Percentiles rank a stretch among this genome's conserved stretches.
Conservation (phyloP, 2,888 invertebrate species). For the Augiades crinisus region DNA sequence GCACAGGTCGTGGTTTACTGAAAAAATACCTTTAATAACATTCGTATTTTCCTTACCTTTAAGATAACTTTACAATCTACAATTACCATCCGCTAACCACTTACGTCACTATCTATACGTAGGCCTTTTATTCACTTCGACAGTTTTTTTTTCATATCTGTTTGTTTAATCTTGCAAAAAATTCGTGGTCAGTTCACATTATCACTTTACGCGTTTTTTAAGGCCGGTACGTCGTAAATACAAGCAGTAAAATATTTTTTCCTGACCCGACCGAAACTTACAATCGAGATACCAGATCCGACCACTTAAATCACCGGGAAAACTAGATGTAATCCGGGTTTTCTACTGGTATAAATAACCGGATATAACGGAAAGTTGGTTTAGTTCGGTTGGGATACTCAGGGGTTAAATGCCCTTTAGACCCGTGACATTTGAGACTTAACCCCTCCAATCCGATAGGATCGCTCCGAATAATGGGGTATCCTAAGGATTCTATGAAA, state of each 20-base stretch:
- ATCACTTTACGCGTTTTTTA: too few relatives aligned
- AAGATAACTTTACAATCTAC: too few relatives aligned
- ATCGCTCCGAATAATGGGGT: slow-evolving; percentile 28
- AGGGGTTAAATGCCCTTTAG: slow-evolving; percentile 23
- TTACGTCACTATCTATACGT: too few relatives aligned
- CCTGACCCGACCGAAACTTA: neutral
- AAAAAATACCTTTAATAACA: too few relatives aligned
- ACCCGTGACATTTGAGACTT: slow-evolving; percentile 30
- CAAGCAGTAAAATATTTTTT: slow-evolving; percentile 1
- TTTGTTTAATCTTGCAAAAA: too few relatives aligned
- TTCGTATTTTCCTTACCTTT: too few relatives aligned
- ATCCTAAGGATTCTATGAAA: slow-evolving; percentile 8
- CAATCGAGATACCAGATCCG: slow-evolving; percentile 7
- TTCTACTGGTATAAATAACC: slow-evolving; percentile 19
- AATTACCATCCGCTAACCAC: too few relatives aligned
- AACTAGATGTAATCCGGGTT: slow-evolving; percentile 19
- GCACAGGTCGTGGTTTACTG: too few relatives aligned
- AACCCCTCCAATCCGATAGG: slow-evolving; percentile 32
- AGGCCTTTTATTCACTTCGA: too few relatives aligned
- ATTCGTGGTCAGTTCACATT: too few relatives aligned
- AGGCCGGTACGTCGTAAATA: too few relatives aligned
- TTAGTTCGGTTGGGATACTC: slow-evolving; percentile 8
- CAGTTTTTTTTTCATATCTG: too few relatives aligned
- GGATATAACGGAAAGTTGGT: slow-evolving; percentile 12
- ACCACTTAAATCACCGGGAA: slow-evolving; percentile 21